Evolutionary conservation across 35 echinoderm and acorn worm genomes (phyloP).

Genomic region (Apostichopus californicus): DNA sequence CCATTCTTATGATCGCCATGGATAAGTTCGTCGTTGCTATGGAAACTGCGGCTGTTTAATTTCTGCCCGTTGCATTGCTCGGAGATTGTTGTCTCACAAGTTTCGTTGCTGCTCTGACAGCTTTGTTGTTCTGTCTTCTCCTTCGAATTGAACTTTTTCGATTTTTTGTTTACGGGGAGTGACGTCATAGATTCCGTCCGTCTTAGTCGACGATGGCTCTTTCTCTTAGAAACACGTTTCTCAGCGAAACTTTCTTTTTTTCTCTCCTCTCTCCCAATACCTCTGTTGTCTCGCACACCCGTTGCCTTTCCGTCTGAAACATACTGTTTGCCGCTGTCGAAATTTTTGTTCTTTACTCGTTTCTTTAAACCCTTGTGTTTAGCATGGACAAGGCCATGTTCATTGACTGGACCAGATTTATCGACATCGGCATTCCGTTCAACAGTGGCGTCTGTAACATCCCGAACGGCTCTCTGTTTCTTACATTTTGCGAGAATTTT

Average conservation of each 20-base stretch:
- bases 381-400: background rate
- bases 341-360: background rate
- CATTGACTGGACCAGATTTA: background rate
- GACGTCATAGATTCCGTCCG: constrained; percentile 4
- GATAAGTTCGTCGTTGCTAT: no score
- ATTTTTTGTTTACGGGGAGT: background rate
- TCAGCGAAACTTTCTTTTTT: background rate
- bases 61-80: no score
- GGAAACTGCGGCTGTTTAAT: no score
- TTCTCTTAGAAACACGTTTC: background rate
- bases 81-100: no score
- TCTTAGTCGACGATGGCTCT: background rate
- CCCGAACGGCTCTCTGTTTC: background rate
- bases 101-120: background rate
- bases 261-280: background rate
- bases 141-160: background rate
- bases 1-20: no score
- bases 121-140: background rate
- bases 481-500: background rate
- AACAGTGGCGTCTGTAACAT: background rate
- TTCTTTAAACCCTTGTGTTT: background rate
- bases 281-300: background rate
- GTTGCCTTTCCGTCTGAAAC: background rate
- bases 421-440: background rate
- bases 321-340: background rate